Evolutionary conservation across 1,140 invertebrate species (phyloP).

Genomic region (Conus betulinus): DNA sequence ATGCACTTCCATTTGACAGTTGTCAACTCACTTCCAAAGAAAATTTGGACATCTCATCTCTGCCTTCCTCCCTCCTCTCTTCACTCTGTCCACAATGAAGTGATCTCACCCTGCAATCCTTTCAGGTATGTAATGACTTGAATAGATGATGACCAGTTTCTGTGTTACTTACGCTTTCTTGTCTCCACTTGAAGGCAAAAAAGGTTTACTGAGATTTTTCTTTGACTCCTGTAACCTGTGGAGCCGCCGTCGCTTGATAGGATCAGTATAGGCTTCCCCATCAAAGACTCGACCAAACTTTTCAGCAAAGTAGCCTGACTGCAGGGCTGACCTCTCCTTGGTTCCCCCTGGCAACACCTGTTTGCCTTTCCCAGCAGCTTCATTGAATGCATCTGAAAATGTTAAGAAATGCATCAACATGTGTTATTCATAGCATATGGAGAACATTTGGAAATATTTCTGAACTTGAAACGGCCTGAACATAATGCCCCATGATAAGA

Average conservation of each 20-base stretch:
- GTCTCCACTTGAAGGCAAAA: conserved; percentile 73
- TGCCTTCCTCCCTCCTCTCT: no score
- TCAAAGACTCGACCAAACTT: conserved; percentile 73
- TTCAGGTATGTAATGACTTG: neutral
- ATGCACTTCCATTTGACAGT: neutral
- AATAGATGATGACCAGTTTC: neutral
- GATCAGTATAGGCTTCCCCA: conserved; percentile 73
- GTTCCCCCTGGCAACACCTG: conserved; percentile 71
- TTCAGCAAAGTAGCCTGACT: conserved; percentile 73
- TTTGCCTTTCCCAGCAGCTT: conserved; percentile 72
- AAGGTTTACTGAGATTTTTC: conserved; percentile 74
- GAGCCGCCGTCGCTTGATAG: conserved; percentile 70
- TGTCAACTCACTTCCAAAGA: no score
- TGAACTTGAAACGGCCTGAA: no score
- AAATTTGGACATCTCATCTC: no score
- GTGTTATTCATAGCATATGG: no score
- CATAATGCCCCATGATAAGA: no score
- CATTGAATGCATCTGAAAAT: conserved; percentile 69
- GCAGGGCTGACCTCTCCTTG: conserved; percentile 68
- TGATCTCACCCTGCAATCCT: neutral
- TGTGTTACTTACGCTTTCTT: conserved; percentile 67
- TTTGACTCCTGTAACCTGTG: conserved; percentile 68
- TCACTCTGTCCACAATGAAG: neutral
- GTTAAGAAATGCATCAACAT: no score
- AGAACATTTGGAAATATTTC: no score